Base-by-base conservation (phyloP, 1,140 invertebrate genomes). In the Eumaeus atala region DNA sequence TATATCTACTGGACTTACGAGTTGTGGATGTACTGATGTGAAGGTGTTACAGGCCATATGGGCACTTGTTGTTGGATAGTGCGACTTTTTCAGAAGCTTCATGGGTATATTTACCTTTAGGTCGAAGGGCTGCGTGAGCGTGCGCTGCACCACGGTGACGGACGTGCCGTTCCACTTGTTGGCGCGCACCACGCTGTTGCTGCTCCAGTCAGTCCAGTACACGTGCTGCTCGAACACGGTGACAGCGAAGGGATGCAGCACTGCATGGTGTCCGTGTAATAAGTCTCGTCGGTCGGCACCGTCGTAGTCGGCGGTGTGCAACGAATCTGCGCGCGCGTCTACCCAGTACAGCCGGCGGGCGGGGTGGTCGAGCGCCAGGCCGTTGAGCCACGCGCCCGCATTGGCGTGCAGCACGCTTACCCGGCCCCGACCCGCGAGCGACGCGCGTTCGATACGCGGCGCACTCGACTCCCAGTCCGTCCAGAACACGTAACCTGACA, bases 191-290 rank as follows among this genome's bases (percentile, higher is more conserved):
- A 96, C 89, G 60, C 72, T 72, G 63, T 93, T 92, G 3, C 91
- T 92, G n/a, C 92, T 86, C 94, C 94, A 95, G 73, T 96, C 97
- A 0, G 96, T 98, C 96, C 97, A 98, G 84, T 96, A 99, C 0
- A 99, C 90, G 72, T 93, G 93, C 62, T 95, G 92, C 67, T 94
- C 92, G 59, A 92, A 93, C 12, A 93, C 89, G 0, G 95, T 92
- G 9, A 98, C 90, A n/a, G 95, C 94, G 87, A 96, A 98, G 0
- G 97, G 96, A 88, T 98, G 97, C 17, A 93, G 91, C 11, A 97
- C 81, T 18, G 90, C 90, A 40, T 92, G 91, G 58, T 90, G 90
- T 54, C 89, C 87, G 51, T 90, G 89, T 37, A 95, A 85, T 21
- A 95, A 90, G 54, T 90, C 91, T 52, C 91, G 89, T 36, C 93